Evolutionary conservation across 2,888 invertebrate genomes (phyloP).

Genomic region (Fragum whitleyi): DNA sequence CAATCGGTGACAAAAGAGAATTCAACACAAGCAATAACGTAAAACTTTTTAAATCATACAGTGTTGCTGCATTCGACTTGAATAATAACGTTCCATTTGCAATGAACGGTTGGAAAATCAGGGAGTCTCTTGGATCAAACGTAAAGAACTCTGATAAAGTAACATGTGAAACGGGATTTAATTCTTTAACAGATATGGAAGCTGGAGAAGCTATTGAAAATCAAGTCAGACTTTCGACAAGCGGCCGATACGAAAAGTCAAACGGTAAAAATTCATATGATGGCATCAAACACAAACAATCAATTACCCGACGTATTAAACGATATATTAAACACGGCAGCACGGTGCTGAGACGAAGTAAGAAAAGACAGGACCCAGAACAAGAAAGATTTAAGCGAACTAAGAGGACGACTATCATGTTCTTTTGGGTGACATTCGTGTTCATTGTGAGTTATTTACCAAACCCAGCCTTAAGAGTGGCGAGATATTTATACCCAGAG

Average conservation of each 20-base stretch:
- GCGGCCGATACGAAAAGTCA: not conserved
- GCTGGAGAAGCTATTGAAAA: not conserved
- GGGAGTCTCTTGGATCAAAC: too few relatives aligned
- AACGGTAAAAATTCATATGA: too few relatives aligned
- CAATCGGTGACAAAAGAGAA: not conserved
- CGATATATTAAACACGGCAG: not conserved
- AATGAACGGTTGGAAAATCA: too few relatives aligned
- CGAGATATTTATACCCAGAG: not conserved
- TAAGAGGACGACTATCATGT: conserved; percentile 11
- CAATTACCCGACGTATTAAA: not conserved
- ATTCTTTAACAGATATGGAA: not conserved
- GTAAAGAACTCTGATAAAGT: too few relatives aligned
- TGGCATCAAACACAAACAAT: not conserved
- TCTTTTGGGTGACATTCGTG: conserved; percentile 20
- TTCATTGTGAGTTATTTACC: conserved; percentile 16
- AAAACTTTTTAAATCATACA: conserved; percentile 2
- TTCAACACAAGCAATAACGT: not conserved
- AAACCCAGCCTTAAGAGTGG: conserved; percentile 19
- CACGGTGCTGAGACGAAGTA: not conserved
- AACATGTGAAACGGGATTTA: too few relatives aligned
- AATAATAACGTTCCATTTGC: not conserved
- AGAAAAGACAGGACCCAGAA: not conserved
- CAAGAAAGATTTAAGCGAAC: conserved; percentile 9
- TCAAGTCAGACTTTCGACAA: not conserved
- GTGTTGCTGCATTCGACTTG: not conserved